Percentiles rank a stretch among this genome's conserved stretches.
phyloP scores from a whole-genome alignment of 2,113 vertebrate species.

The Pangasianodon gigas region DNA sequence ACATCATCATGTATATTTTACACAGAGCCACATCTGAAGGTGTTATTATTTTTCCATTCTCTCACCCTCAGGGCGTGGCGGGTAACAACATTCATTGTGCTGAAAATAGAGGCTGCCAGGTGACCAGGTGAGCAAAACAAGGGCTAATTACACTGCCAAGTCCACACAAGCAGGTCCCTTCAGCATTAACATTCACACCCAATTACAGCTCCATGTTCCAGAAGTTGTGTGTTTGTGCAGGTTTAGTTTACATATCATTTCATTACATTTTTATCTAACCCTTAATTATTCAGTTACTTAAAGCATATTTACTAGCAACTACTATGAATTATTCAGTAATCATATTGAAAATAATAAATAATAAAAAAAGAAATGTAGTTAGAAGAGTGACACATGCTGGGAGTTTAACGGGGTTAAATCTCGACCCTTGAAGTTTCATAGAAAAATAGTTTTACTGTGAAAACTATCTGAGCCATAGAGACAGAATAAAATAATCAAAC shows the following conservation, averaged over 20 bases:
- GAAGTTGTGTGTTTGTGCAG: neutral
- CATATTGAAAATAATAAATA: neutral
- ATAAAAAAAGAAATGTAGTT: neutral
- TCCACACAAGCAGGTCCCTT: neutral
- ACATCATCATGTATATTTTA: neutral
- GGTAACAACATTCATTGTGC: slow-evolving; percentile 75
- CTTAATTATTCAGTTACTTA: neutral
- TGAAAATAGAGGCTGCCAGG: slow-evolving; percentile 83
- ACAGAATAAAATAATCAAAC: neutral
- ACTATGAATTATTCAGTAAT: neutral
- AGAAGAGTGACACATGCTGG: neutral
- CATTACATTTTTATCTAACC: neutral
- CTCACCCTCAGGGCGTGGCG: slow-evolving; percentile 68
- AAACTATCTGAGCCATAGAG: neutral
- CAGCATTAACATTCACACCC: neutral
- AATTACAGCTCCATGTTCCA: neutral
- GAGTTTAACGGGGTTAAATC: neutral
- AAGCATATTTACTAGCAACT: neutral
- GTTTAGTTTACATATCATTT: neutral
- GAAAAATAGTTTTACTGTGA: neutral
- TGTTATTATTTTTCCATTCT: neutral
- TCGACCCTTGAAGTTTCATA: neutral
- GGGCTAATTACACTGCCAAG: neutral
- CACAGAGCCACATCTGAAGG: neutral
- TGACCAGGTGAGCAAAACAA: slow-evolving; percentile 78